Conservation (phyloP, 2,888 invertebrate species). For the Liopterus haemorrhoidalis region DNA sequence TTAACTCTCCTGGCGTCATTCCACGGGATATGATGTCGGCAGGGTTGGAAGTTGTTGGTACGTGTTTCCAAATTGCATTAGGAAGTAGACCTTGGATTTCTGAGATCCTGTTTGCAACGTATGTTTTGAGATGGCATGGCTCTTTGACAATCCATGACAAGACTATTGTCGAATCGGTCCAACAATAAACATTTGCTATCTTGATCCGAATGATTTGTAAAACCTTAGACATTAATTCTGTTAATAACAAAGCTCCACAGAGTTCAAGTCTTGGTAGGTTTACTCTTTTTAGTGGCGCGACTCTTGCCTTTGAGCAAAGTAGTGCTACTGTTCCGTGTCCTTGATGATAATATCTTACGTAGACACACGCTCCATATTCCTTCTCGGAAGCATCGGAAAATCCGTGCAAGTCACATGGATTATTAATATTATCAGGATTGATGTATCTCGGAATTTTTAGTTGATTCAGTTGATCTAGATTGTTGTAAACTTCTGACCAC, state of each 20-base stretch:
- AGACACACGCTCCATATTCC: conserved; percentile 30
- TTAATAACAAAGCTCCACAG: conserved; percentile 26
- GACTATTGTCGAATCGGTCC: conserved; percentile 30
- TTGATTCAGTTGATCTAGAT: no score
- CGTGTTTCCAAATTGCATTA: conserved; percentile 2
- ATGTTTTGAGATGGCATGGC: conserved; percentile 6
- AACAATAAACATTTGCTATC: conserved; percentile 22
- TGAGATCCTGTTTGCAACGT: conserved; percentile 1
- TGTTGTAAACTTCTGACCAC: no score
- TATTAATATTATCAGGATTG: no score
- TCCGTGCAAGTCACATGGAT: no score
- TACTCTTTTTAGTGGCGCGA: conserved; percentile 27
- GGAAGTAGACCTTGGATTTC: conserved; percentile 1
- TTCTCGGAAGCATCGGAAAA: conserved; percentile 28
- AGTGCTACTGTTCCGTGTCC: no score
- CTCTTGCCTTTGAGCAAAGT: conserved; percentile 28
- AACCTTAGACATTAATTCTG: conserved; percentile 13
- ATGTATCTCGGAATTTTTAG: no score
- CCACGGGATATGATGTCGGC: not conserved
- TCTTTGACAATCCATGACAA: conserved; percentile 28
- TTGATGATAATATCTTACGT: conserved; percentile 20
- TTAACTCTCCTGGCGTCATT: conserved; percentile 4
- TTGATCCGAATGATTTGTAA: conserved; percentile 9
- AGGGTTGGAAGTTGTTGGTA: not conserved
- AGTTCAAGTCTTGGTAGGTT: conserved; percentile 30